phyloP scores from a whole-genome alignment of 1,140 invertebrate species.

The Uloborus diversus region DNA sequence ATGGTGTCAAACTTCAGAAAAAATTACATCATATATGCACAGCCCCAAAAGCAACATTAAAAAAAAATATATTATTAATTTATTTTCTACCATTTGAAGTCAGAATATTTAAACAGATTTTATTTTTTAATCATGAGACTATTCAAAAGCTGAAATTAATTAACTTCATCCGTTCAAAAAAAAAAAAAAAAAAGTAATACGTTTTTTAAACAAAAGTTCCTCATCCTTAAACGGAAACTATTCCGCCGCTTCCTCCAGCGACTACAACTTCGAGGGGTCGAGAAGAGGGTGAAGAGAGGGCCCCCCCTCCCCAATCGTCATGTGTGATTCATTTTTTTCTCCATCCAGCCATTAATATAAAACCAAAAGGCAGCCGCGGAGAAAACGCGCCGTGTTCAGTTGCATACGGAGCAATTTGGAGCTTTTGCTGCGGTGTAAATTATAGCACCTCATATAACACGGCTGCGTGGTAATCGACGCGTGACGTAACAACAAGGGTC shows the following conservation, averaged over 20 bases:
- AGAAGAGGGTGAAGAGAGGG: not conserved
- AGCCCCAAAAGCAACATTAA: too few relatives aligned
- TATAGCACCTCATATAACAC: constrained; percentile 23
- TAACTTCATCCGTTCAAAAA: too few relatives aligned
- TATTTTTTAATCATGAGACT: too few relatives aligned
- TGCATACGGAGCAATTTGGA: not conserved
- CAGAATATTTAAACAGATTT: too few relatives aligned
- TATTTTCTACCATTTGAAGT: too few relatives aligned
- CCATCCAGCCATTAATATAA: constrained; percentile 39
- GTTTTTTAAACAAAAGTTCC: too few relatives aligned
- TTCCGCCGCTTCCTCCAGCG: too few relatives aligned
- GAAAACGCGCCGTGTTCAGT: not conserved
- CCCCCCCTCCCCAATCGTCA: not conserved
- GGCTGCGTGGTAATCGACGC: not conserved
- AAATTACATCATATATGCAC: too few relatives aligned
- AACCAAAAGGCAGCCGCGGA: not conserved
- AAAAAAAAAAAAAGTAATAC: too few relatives aligned
- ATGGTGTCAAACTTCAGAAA: too few relatives aligned
- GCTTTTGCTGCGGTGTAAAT: not conserved
- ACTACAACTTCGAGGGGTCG: not conserved
- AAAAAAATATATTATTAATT: too few relatives aligned
- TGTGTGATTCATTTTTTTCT: not conserved
- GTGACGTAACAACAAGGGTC: constrained; percentile 20
- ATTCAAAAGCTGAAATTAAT: too few relatives aligned
- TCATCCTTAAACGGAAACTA: not conserved